Evolutionary conservation across 2,888 invertebrate species (phyloP), one percentile per base, ranked within the genome.

Genomic region (Sphaerophoria rueppellii): DNA sequence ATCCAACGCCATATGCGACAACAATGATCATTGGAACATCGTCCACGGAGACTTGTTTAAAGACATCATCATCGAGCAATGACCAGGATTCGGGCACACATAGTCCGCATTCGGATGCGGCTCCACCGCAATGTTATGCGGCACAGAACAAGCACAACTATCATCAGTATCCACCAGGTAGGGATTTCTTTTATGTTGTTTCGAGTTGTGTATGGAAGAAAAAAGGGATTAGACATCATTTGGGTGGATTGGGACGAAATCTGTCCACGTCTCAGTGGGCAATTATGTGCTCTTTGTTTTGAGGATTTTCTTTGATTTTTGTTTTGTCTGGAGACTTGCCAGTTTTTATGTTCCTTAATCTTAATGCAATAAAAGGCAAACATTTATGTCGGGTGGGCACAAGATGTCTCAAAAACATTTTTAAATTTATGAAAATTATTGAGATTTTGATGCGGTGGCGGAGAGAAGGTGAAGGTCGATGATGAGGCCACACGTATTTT

Each of bases 1-100:
- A 94, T 90, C 94, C 95, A 0, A 94, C 94, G 3, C 96, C 95
- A 0, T 96, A 95, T 90, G 96, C 96, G 14, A 96, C 95, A 0
- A 95, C 96, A 11, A 95, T 95, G 91, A 92, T 95, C 50, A 93
- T 95, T 86, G 92, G 92, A 48, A 90, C 91, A 57, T 90, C 91
- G 5, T 92, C 92, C 6, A 91, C 89, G 12, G 92, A 91, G 69
- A 91, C 91, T 34, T 91, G 91, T 88, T 90, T 91, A 83, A 92
- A 92, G 86, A 90, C 91, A 57, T 91, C 92, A 7, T 91, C 91
- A 4, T 88, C 91, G 5, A 91, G 91, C 73, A 91, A 91, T 16
- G 91, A 91, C 88, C 91, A 91, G 87, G 91, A 91, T 72, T 92
- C 92, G n/a, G 92, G 92, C 48, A 92, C 92, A 14, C 91, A 91